Evolutionary conservation across 2,888 invertebrate genomes (phyloP).

Genomic region (Dyspetes luteomarginatus): DNA sequence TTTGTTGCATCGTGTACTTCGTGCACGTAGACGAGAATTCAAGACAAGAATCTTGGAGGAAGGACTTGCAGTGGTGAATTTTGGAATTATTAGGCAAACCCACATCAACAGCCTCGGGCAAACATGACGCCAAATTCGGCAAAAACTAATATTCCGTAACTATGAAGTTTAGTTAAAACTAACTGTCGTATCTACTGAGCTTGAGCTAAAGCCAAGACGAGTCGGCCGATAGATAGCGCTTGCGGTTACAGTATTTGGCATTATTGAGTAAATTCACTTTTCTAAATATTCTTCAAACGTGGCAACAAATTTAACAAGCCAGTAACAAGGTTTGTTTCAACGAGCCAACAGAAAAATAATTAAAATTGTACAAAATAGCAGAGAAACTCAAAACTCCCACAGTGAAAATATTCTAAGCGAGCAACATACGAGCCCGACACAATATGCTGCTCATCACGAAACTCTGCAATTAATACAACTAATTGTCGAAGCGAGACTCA

Average conservation of each 20-base stretch:
- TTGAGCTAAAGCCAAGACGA: background rate
- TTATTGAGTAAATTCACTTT: background rate
- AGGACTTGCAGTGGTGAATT: background rate
- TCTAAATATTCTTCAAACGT: background rate
- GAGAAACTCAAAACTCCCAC: conserved; percentile 15
- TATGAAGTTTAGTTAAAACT: background rate
- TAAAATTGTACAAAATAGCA: background rate
- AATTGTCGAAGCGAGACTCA: conserved; percentile 35
- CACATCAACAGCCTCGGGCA: background rate
- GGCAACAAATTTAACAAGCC: background rate
- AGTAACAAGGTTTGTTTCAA: background rate
- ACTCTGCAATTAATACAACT: conserved; percentile 42
- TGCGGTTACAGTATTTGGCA: background rate
- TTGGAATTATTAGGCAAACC: background rate
- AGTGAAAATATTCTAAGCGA: conserved; percentile 11
- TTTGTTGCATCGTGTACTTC: no score
- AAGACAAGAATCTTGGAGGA: no score
- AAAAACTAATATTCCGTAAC: background rate
- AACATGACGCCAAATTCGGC: background rate
- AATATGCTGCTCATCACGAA: conserved; percentile 23
- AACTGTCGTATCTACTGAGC: background rate
- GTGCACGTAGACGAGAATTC: no score
- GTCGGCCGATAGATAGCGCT: background rate
- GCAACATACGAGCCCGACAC: background rate
- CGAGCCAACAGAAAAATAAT: background rate